These are phyloP conservation scores for Onthophagus sagittarius DNA, from an alignment of 2,888 invertebrate genomes.

Conservation along the genomic window DNA sequence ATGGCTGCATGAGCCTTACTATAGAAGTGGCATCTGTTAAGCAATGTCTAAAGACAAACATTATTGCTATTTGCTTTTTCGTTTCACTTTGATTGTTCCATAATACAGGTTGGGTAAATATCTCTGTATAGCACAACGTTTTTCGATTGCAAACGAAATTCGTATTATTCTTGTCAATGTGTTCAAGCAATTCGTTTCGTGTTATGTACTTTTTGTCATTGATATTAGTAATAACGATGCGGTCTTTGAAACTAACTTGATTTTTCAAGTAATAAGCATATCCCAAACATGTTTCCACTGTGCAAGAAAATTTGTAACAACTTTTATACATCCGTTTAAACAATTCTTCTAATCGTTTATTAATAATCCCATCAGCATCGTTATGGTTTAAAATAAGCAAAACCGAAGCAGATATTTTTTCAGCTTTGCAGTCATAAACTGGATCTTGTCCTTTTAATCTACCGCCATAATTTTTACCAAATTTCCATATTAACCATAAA, in stretches of 20 bases:
- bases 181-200: neutral
- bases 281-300: neutral
- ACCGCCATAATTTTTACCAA: neutral
- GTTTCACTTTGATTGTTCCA: neutral
- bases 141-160: neutral
- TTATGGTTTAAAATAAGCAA: neutral
- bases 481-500: neutral
- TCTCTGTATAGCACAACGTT: neutral
- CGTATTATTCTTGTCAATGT: neutral
- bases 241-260: neutral
- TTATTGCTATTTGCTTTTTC: neutral
- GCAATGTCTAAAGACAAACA: slow-evolving; percentile 3
- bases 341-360: neutral
- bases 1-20: neutral
- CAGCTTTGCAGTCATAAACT: neutral
- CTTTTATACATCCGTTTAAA: neutral
- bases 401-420: neutral
- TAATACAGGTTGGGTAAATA: neutral
- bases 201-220: neutral
- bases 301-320: neutral
- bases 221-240: neutral
- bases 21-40: neutral
- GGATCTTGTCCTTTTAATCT: neutral
- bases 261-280: neutral
- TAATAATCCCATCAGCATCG: neutral